Conservation (phyloP, 1,140 invertebrate species). For the Drosophila lacteicornis region DNA sequence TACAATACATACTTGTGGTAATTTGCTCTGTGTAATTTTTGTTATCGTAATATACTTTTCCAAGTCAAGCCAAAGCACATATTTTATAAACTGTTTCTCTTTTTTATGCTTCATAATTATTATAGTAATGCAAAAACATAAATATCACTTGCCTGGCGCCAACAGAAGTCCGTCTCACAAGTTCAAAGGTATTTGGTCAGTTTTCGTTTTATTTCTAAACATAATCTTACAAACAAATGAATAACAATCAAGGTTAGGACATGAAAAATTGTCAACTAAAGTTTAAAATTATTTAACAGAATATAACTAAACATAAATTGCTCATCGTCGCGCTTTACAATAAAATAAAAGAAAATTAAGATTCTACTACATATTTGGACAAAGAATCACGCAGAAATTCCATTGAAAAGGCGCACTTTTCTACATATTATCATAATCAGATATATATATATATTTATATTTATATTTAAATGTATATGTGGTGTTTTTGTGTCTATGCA, state of each 20-base stretch:
- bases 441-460: constrained; percentile 36
- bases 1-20: constrained; percentile 42
- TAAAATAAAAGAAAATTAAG: constrained; percentile 30
- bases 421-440: constrained; percentile 18
- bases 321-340: constrained; percentile 32
- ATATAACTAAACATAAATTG: constrained; percentile 59
- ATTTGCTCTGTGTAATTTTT: constrained; percentile 24
- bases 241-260: constrained; percentile 60
- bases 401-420: constrained; percentile 44
- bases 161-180: constrained; percentile 19
- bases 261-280: constrained; percentile 61
- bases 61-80: constrained; percentile 55
- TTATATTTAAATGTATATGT: constrained; percentile 41
- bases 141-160: constrained; percentile 61
- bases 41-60: constrained; percentile 11
- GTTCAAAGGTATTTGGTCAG: constrained; percentile 40
- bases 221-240: constrained; percentile 62
- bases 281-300: constrained; percentile 80
- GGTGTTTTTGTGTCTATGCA: constrained; percentile 51
- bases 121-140: constrained; percentile 27
- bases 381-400: constrained; percentile 73
- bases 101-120: constrained; percentile 6
- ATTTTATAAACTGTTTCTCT: constrained; percentile 14
- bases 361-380: constrained; percentile 72
- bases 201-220: constrained; percentile 62